A percentile compares a stretch with the other conserved stretches of the same genome.
Evolutionary conservation across 2,797 vertebrate genomes (phyloP).

Genomic region (Intellagama lesueurii): DNA sequence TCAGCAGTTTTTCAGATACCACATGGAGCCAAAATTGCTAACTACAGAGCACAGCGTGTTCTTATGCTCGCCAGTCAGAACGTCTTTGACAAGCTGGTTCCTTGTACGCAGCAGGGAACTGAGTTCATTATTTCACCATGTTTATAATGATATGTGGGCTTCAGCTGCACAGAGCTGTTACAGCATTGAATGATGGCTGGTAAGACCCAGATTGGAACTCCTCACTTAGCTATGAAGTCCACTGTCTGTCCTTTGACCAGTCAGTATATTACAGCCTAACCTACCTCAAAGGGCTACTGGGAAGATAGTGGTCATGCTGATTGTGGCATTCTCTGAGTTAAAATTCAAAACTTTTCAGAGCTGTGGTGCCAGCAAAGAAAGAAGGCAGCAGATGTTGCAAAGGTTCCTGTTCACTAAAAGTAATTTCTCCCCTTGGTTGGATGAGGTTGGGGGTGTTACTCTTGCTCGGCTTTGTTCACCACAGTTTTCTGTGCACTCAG

Average conservation of each 20-base stretch:
- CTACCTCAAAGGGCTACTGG: neutral
- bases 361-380: neutral
- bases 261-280: neutral
- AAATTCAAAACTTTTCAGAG: no score
- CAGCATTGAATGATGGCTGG: neutral
- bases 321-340: no score
- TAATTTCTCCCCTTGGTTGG: neutral
- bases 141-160: neutral
- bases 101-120: constrained; percentile 12
- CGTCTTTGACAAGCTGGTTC: neutral
- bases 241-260: neutral
- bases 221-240: neutral
- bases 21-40: constrained; percentile 41
- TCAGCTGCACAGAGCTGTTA: neutral
- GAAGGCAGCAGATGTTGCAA: neutral
- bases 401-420: neutral
- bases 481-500: no score
- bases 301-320: neutral
- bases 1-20: constrained; percentile 27
- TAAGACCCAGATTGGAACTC: neutral
- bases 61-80: neutral
- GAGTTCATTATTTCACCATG: constrained; percentile 14
- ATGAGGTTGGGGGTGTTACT: no score
- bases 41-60: constrained; percentile 13
- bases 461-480: no score